phyloP scores from a whole-genome alignment of 2,113 vertebrate species.

The Malurus elegans region DNA sequence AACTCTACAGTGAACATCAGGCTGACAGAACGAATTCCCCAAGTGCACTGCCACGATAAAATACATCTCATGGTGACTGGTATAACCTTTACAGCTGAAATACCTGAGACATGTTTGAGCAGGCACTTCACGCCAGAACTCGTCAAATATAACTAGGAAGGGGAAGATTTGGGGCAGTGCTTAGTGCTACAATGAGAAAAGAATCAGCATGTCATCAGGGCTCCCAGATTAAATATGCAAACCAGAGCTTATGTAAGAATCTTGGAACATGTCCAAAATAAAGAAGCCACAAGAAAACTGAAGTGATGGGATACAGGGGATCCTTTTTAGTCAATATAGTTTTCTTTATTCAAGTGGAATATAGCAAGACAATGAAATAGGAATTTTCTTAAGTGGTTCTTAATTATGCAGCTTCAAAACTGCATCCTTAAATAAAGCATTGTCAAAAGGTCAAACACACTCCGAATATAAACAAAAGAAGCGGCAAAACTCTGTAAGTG shows the following conservation, averaged over 20 bases:
- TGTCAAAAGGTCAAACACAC: not conserved
- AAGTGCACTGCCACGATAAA: not conserved
- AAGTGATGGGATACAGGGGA: not conserved
- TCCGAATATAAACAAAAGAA: not conserved
- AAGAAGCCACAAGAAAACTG: not conserved
- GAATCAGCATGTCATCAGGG: not conserved
- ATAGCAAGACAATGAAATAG: not conserved
- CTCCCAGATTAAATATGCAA: not conserved
- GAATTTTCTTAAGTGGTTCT: not conserved
- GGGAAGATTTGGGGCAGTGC: not conserved
- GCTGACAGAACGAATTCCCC: not conserved
- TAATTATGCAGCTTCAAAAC: not conserved
- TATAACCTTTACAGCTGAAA: not conserved
- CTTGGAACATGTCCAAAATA: not conserved
- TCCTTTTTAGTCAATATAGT: not conserved
- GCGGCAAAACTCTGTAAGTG: not conserved
- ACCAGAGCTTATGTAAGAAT: not conserved
- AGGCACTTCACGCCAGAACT: not conserved
- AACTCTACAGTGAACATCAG: not conserved
- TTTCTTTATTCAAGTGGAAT: not conserved
- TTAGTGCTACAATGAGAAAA: conserved; percentile 6
- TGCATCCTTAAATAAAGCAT: not conserved
- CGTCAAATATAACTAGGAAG: not conserved
- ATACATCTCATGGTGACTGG: not conserved
- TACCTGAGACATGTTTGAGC: not conserved